Conservation (phyloP, 2,113 vertebrate species). For the Catharus fuscescens region DNA sequence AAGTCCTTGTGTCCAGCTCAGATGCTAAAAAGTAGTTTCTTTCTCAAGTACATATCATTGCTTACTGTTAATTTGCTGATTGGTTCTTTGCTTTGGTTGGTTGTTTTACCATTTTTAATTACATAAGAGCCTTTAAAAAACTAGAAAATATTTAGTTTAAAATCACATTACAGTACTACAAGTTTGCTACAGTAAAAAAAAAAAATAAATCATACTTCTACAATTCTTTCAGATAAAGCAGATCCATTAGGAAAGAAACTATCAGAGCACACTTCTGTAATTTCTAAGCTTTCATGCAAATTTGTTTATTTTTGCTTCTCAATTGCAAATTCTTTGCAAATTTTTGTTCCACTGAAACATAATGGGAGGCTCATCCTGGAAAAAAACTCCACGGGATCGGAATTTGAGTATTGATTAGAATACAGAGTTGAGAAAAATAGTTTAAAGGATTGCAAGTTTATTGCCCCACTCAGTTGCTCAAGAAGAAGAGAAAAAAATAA, state of each 20-base stretch:
- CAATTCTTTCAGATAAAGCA: background rate
- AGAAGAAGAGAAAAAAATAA: background rate
- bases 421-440: background rate
- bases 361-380: background rate
- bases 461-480: background rate
- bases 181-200: background rate
- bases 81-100: background rate
- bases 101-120: background rate
- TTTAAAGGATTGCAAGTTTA: background rate
- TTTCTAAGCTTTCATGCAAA: background rate
- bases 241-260: background rate
- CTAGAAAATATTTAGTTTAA: background rate
- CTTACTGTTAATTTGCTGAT: background rate
- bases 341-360: background rate
- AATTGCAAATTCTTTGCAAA: background rate
- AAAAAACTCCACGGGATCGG: background rate
- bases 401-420: background rate
- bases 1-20: background rate
- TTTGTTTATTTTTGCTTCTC: background rate
- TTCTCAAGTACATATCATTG: background rate
- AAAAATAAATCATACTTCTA: background rate
- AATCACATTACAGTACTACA: background rate
- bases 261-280: background rate
- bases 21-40: background rate
- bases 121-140: background rate